Percentiles rank a stretch among this genome's conserved stretches.
phyloP scores from a whole-genome alignment of 2,113 vertebrate species.

The Pycnonotus jocosus region DNA sequence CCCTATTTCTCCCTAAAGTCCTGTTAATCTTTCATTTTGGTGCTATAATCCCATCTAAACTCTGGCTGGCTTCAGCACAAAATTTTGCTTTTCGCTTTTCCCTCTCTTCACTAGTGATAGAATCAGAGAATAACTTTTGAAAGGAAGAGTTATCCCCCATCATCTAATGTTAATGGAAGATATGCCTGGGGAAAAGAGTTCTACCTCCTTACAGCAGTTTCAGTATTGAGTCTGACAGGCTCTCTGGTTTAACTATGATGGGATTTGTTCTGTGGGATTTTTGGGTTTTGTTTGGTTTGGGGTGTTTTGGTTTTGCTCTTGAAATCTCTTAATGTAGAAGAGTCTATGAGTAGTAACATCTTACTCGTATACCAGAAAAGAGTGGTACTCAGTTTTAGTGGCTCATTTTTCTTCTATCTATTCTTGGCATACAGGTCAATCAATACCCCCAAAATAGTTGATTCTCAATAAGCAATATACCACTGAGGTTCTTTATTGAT shows the following conservation, averaged over 20 bases:
- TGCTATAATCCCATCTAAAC: neutral
- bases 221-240: neutral
- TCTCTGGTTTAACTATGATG: neutral
- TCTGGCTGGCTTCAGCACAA: neutral
- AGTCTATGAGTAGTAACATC: neutral
- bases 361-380: neutral
- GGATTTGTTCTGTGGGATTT: neutral
- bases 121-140: neutral
- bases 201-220: neutral
- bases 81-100: rapidly evolving
- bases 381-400: neutral
- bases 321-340: neutral
- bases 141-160: neutral
- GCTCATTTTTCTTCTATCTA: neutral
- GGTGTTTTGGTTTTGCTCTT: neutral
- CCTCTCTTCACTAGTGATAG: neutral
- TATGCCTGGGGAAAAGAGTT: neutral
- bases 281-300: neutral
- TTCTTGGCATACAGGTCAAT: neutral
- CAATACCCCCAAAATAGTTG: neutral
- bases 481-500: neutral
- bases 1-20: neutral
- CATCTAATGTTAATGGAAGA: neutral
- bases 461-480: neutral
- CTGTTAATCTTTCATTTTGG: neutral